These are phyloP conservation scores for Nasua narica DNA, from an alignment of 2,797 vertebrate species.

Conservation along the genomic window DNA sequence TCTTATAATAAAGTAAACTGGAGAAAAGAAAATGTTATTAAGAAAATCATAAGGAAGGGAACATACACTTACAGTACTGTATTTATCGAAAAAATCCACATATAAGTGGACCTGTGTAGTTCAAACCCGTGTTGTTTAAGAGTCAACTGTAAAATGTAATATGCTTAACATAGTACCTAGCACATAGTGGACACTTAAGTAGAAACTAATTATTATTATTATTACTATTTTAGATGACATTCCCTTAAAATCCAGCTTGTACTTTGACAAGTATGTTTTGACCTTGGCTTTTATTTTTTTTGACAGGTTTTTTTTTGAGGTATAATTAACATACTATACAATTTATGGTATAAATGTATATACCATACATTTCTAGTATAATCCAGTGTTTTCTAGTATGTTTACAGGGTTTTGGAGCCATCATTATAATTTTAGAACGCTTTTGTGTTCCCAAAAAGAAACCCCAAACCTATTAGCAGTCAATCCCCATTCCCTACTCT, in stretches of 20 bases:
- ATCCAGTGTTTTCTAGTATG: background rate
- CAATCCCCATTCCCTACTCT: background rate
- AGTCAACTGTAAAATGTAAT: background rate
- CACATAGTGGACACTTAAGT: background rate
- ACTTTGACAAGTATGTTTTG: background rate
- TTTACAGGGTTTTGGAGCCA: background rate
- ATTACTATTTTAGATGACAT: background rate
- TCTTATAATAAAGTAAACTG: background rate
- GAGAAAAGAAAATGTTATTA: background rate
- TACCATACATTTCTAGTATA: background rate
- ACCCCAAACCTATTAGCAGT: background rate
- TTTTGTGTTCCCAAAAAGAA: background rate
- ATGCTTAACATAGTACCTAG: background rate
- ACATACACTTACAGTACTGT: background rate
- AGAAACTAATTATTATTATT: background rate
- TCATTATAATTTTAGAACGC: constrained; percentile 12
- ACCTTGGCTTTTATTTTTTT: background rate
- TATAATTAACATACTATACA: background rate
- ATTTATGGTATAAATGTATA: background rate
- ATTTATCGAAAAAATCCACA: background rate
- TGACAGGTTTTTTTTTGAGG: background rate
- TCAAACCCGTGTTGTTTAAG: background rate
- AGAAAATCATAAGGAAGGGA: background rate
- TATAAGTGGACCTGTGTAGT: background rate
- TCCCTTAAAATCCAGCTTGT: background rate